Conservation (phyloP, 2,888 invertebrate species). For the Matsumyia berberina region DNA sequence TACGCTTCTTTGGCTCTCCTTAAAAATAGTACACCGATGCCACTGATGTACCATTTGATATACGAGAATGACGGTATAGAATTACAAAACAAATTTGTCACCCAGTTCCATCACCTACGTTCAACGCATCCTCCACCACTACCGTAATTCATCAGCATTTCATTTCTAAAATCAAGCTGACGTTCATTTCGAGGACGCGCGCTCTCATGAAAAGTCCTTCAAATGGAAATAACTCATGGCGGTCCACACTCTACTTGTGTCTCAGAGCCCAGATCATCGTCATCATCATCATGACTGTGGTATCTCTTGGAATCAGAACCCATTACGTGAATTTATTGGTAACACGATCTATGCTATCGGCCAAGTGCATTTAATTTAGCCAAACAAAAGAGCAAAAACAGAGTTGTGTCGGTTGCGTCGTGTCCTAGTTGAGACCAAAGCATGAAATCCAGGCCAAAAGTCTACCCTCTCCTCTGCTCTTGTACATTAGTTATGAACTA, state of each 20-base stretch:
- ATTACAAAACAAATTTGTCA: slow-evolving; percentile 72
- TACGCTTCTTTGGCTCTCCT: slow-evolving; percentile 41
- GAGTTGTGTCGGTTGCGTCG: slow-evolving; percentile 57
- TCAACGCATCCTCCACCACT: background rate
- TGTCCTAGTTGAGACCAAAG: slow-evolving; percentile 71
- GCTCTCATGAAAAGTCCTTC: slow-evolving; percentile 68
- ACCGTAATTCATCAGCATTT: background rate
- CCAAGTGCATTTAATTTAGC: slow-evolving; percentile 74
- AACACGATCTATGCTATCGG: slow-evolving; percentile 76
- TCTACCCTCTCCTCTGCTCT: slow-evolving; percentile 62
- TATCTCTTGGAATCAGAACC: slow-evolving; percentile 63
- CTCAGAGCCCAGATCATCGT: slow-evolving; percentile 11
- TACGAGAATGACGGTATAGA: slow-evolving; percentile 54
- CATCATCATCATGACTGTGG: slow-evolving; percentile 31
- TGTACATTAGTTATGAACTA: slow-evolving; percentile 50
- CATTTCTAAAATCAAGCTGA: slow-evolving; percentile 17
- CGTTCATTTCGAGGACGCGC: slow-evolving; percentile 48
- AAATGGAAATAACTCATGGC: slow-evolving; percentile 40
- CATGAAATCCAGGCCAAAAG: slow-evolving; percentile 76
- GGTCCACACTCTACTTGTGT: background rate
- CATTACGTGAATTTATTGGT: slow-evolving; percentile 76
- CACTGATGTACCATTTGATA: slow-evolving; percentile 39
- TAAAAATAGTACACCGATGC: background rate
- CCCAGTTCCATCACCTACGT: slow-evolving; percentile 42
- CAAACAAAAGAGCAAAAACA: slow-evolving; percentile 67